Conservation (phyloP, 2,113 vertebrate genomes). For the Chinchilla lanigera region DNA sequence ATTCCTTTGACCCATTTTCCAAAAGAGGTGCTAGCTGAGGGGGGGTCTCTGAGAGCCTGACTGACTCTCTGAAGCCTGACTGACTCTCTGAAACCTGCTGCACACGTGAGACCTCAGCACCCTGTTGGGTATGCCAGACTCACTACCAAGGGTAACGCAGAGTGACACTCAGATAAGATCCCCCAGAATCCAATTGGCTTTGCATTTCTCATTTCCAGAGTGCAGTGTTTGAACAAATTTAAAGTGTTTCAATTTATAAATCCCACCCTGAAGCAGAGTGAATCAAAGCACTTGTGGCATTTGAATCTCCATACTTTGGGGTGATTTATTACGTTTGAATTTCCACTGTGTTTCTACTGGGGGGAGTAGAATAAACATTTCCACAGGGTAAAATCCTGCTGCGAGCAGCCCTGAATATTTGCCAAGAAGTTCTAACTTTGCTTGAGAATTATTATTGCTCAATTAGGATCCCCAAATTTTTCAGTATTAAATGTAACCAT, state of each 20-base stretch:
- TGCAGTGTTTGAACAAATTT: conserved; percentile 68
- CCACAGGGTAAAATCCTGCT: conserved; percentile 2
- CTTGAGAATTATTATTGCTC: conserved; percentile 73
- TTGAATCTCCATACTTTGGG: conserved; percentile 71
- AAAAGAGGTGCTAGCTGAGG: background rate
- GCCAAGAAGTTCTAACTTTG: conserved; percentile 63
- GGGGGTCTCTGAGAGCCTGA: too few species aligned
- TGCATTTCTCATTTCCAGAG: conserved; percentile 72
- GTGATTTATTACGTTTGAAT: conserved; percentile 80
- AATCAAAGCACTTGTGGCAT: conserved; percentile 79
- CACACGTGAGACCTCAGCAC: background rate
- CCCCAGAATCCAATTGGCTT: conserved; percentile 51
- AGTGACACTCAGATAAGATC: conserved; percentile 63
- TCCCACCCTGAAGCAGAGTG: conserved; percentile 70
- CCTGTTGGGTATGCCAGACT: conserved; percentile 14
- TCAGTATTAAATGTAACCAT: conserved; percentile 71
- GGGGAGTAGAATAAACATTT: conserved; percentile 73
- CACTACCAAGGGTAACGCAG: conserved; percentile 40
- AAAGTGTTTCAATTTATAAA: conserved; percentile 78
- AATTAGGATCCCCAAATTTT: conserved; percentile 72
- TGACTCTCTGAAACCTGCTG: background rate
- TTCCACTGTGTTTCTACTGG: conserved; percentile 70
- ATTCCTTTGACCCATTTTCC: conserved; percentile 4
- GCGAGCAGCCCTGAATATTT: conserved; percentile 54
- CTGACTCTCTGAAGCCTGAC: background rate